Percentiles rank a stretch among this genome's conserved stretches.
Conservation (phyloP, 2,113 vertebrate species). For the Nibea coibor region DNA sequence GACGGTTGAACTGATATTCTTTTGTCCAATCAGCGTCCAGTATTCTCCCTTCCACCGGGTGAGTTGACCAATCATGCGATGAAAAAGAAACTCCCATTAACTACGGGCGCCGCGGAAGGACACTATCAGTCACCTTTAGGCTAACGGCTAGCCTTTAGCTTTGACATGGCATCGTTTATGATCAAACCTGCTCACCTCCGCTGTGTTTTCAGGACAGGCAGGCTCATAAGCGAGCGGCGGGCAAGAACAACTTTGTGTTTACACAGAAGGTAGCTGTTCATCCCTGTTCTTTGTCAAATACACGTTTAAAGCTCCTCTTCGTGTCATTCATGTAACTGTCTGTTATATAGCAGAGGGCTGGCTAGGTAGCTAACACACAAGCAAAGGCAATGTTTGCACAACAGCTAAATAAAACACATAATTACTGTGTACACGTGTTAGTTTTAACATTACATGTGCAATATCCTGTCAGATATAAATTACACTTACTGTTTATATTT, state of each 20-base stretch:
- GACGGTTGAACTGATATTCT: neutral
- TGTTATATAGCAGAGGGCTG: neutral
- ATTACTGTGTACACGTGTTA: too few relatives aligned
- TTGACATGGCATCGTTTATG: conserved; percentile 69
- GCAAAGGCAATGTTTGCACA: neutral
- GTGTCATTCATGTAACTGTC: neutral
- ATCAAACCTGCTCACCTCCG: conserved; percentile 53
- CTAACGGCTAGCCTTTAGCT: neutral
- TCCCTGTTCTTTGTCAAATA: neutral
- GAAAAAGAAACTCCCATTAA: conserved; percentile 43
- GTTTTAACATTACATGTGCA: too few relatives aligned
- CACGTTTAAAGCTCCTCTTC: neutral
- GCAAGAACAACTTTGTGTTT: conserved; percentile 20
- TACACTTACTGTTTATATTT: too few relatives aligned
- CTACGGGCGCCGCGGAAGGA: conserved; percentile 66
- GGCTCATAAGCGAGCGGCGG: conserved; percentile 36
- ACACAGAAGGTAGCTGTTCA: conserved; percentile 72
- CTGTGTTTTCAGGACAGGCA: conserved; percentile 54
- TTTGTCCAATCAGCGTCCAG: conserved; percentile 69
- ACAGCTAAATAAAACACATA: neutral
- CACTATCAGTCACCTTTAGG: neutral
- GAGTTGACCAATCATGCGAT: conserved; percentile 75
- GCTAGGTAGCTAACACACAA: neutral
- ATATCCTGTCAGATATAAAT: too few relatives aligned
- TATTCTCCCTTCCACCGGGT: neutral